These are phyloP conservation scores for Entosphenus tridentatus DNA, from an alignment of 2,113 vertebrate species.

Conservation along the genomic window DNA sequence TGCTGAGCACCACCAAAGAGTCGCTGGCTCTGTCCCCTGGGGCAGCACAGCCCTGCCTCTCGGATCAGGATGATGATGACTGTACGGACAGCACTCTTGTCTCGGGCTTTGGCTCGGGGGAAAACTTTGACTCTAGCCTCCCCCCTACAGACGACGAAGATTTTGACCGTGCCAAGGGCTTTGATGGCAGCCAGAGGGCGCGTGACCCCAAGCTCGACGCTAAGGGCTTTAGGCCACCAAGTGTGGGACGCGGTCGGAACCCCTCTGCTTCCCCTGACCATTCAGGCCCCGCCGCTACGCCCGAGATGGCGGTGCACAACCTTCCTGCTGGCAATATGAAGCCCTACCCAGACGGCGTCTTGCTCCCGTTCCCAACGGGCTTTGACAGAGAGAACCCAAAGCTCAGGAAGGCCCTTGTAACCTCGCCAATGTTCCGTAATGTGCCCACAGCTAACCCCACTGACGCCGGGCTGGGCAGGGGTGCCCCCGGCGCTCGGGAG, in stretches of 20 bases:
- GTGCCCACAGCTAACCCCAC: constrained; percentile 99
- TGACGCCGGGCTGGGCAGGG: constrained; percentile 85
- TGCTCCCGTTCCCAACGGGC: constrained; percentile 97
- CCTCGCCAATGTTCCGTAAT: constrained; percentile 99
- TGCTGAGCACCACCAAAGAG: constrained; percentile 99
- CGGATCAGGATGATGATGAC: constrained; percentile 99
- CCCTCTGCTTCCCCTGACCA: constrained; percentile 75
- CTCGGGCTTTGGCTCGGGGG: constrained; percentile 99
- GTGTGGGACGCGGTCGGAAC: constrained; percentile 1
- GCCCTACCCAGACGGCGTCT: constrained; percentile 86
- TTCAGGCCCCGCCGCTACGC: constrained; percentile 83
- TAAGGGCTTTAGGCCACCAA: constrained; percentile 78
- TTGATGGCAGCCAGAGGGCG: constrained; percentile 99
- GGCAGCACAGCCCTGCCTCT: constrained; percentile 98
- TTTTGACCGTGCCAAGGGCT: constrained; percentile 98
- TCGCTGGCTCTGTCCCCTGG: constrained; percentile 98
- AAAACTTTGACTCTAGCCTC: constrained; percentile 98
- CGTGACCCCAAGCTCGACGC: constrained; percentile 88
- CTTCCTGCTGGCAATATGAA: constrained; percentile 88
- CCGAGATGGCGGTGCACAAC: constrained; percentile 68
- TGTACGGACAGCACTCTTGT: constrained; percentile 98
- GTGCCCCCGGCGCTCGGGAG: constrained; percentile 86
- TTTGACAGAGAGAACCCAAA: constrained; percentile 98
- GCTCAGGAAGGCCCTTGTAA: constrained; percentile 96
- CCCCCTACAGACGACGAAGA: constrained; percentile 99